Base-by-base conservation (phyloP, 1,140 invertebrate genomes). In the Heliconius melpomene region DNA sequence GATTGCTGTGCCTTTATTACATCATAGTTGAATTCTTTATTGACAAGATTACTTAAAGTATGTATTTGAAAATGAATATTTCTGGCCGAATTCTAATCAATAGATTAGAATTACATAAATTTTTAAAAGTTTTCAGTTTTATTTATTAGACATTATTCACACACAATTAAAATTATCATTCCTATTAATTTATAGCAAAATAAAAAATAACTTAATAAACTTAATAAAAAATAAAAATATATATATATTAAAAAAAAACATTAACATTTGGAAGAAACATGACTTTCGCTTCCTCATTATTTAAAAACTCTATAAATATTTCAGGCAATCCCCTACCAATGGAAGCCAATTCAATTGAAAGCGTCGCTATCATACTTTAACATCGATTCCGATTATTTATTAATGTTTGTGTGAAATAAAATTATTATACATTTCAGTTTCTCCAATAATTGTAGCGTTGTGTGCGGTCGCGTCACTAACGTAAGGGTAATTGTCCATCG, bases 391-490 rank as follows among this genome's bases (percentile, higher is more conserved):
- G 77, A 81, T 78, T 81, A 80, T 81, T 81, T 81, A 81, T 81
- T 77, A 54, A 81, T 81, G 80, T 75, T 81, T 81, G 80, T 81
- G 77, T 76, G 80, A 81, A 81, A 81, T 81, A 81, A 81, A 81
- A 80, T 74, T 81, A 75, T 81, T 81, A 81, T 78, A 77, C 80
- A 78, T 78, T 78, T 74, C 77, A 78, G 77, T 78, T 75, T 75
- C 76, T 78, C 72, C 77, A 40, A 81, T 81, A 81, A 81, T 81
- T 78, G 80, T 66, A 50, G 73, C 74, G 50, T 76, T 78, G 77
- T 78, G 80, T 77, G 76, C 73, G 80, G 77, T 78, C 77, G 57
- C 29, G 72, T 75, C 77, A 60, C 50, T 72, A 26, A 54, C 32
- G 36, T 46, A 70, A 50, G 57, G 71, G 32, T 72, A 72, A 72